Conservation (phyloP, 1,140 invertebrate species). For the Aculops lycopersici region DNA sequence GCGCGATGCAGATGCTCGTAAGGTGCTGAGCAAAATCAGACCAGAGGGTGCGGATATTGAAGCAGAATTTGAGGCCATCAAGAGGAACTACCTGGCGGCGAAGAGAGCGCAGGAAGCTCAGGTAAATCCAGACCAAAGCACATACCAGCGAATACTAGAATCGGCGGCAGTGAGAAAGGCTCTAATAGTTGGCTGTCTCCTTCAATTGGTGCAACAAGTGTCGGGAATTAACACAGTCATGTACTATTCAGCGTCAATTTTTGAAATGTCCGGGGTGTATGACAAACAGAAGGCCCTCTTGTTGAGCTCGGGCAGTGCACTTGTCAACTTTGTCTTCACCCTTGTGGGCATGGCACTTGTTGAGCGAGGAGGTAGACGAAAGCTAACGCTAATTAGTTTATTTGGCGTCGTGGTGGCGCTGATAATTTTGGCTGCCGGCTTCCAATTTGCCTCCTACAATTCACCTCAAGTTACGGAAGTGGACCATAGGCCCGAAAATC, state of each 20-base stretch:
- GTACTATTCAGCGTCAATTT: conserved; percentile 24
- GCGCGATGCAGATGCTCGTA: background rate
- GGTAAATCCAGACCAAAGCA: background rate
- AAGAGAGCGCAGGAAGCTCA: background rate
- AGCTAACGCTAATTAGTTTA: conserved; percentile 21
- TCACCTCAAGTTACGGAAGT: background rate
- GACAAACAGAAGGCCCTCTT: conserved; percentile 24
- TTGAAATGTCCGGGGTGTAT: conserved; percentile 25
- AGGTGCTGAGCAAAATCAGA: conserved; percentile 2
- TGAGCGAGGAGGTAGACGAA: conserved; percentile 23
- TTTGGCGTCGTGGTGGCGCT: conserved; percentile 20
- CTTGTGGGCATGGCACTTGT: conserved; percentile 25
- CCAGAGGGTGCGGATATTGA: background rate
- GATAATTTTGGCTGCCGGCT: conserved; percentile 1
- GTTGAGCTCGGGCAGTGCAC: conserved; percentile 22
- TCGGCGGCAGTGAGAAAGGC: conserved; percentile 20
- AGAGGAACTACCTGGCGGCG: background rate
- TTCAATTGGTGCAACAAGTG: conserved; percentile 26
- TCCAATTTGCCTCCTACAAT: background rate
- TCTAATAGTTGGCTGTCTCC: conserved; percentile 23
- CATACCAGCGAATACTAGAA: conserved; percentile 17
- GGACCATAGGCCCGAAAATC: background rate
- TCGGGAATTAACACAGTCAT: conserved; percentile 30
- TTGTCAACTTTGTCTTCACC: conserved; percentile 24
- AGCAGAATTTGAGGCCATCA: background rate